Conservation (phyloP, 2,797 vertebrate genomes). For the Siniperca obscura region DNA sequence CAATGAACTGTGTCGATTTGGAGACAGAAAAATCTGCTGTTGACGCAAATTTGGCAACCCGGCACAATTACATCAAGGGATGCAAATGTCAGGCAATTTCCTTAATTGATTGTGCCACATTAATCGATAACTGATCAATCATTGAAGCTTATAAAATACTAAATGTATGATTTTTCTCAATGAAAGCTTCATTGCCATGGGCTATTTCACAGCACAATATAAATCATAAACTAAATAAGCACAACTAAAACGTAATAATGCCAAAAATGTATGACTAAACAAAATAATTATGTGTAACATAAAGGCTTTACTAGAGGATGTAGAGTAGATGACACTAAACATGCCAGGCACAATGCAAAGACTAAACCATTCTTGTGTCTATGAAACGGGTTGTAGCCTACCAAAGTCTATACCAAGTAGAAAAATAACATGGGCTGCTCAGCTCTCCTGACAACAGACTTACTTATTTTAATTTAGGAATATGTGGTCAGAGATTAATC, state of each 20-base stretch:
- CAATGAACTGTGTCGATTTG: conserved; percentile 40
- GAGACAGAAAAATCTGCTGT: conserved; percentile 51
- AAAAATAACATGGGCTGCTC: background rate
- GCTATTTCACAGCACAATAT: conserved; percentile 9
- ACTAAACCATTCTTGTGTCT: background rate
- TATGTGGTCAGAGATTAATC: conserved; percentile 8
- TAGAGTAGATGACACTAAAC: background rate
- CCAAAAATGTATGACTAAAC: background rate
- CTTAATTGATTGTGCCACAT: conserved; percentile 51
- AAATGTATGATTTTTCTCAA: conserved; percentile 25
- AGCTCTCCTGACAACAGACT: background rate
- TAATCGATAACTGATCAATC: conserved; percentile 42
- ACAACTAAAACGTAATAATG: background rate
- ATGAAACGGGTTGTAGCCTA: background rate
- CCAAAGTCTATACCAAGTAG: background rate
- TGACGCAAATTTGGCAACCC: conserved; percentile 51
- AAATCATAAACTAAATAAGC: background rate
- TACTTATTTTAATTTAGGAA: background rate
- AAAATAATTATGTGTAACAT: background rate
- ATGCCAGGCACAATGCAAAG: background rate
- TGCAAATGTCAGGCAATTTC: conserved; percentile 53
- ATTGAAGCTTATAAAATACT: conserved; percentile 34
- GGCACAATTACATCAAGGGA: conserved; percentile 36
- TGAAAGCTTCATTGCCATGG: conserved; percentile 4
- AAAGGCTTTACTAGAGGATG: background rate